Conservation (phyloP, 2,888 invertebrate genomes). For the Bruchidius siliquastri region DNA sequence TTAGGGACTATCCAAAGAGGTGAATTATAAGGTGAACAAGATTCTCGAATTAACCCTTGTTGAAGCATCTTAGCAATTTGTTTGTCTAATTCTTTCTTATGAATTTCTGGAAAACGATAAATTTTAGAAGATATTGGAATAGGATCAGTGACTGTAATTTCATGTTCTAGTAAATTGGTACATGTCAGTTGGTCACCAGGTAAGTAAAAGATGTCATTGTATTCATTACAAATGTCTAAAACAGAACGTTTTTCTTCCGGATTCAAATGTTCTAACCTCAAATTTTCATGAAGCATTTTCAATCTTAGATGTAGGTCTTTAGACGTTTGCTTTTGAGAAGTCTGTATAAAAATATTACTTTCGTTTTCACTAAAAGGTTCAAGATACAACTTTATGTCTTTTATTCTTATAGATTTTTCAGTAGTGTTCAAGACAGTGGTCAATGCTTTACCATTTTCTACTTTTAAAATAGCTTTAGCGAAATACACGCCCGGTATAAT, state of each 20-base stretch:
- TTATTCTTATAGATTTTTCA: conserved; percentile 17
- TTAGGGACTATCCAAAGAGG: conserved; percentile 29
- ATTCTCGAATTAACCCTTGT: conserved; percentile 22
- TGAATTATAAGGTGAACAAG: conserved; percentile 17
- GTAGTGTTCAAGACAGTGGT: conserved; percentile 21
- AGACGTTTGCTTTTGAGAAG: not conserved
- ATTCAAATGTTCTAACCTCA: conserved; percentile 25
- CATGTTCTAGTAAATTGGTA: conserved; percentile 20
- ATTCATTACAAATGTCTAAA: conserved; percentile 25
- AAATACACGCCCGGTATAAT: not conserved
- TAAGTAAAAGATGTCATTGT: conserved; percentile 27
- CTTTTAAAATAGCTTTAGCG: too few species aligned
- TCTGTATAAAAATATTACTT: not conserved
- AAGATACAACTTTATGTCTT: conserved; percentile 14
- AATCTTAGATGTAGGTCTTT: not conserved
- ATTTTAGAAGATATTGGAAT: not conserved
- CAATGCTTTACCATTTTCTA: conserved; percentile 4
- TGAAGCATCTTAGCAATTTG: conserved; percentile 23
- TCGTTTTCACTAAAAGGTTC: conserved; percentile 12
- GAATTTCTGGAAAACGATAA: conserved; percentile 22
- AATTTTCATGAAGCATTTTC: conserved; percentile 1
- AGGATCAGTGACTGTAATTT: not conserved
- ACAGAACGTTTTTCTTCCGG: conserved; percentile 26
- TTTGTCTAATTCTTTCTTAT: conserved; percentile 23
- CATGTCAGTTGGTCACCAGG: conserved; percentile 24